Base-by-base conservation (phyloP, 2,888 invertebrate species). In the Temnothorax ravouxi region DNA sequence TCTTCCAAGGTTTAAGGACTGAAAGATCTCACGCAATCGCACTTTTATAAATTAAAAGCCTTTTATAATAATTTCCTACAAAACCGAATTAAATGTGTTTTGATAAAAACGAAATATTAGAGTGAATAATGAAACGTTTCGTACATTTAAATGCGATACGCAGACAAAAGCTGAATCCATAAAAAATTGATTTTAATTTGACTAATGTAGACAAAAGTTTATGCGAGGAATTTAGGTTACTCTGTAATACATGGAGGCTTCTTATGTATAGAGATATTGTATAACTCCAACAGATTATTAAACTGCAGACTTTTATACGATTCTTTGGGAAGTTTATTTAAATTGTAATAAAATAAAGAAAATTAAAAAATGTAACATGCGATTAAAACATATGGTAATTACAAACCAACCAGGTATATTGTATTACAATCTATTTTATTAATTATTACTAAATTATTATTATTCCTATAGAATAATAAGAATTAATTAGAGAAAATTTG, bases 111-210 rank as follows among this genome's bases (percentile, higher is more conserved):
- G 54, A 56, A 34, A 56, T 56, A 18, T 21, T 72, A 21, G n/a
- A n/a, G 2, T 9, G 2, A 56, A 25, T 25, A 21, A 25, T 25
- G 9, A 56, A 38, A 72, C 11, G 1, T 21, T 34, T 15, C 9
- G 13, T 15, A 41, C 21, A 8, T 38, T 34, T 56, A 29, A 25
- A 61, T 2, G 34, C 6, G 34, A 62, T 15, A 47, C 15, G 21
- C 15, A 21, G 5, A 50, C 50, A 34, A 44, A 62, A 62, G 21
- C 38, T 62, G 25, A 15, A 64, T 61, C 21, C 11, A 50, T 47
- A 64, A 52, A 47, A 76, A 76, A 34, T 64, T 52, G 38, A 76
- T 76, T 76, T 47, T 25, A 76, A 76, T 64, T 76, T 64, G 6
- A 5, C 47, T 74, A 74, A 74, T 74, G 59, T 56, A 44, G n/a